phyloP scores from a whole-genome alignment of 2,113 vertebrate genomes.

The Osmerus eperlanus region DNA sequence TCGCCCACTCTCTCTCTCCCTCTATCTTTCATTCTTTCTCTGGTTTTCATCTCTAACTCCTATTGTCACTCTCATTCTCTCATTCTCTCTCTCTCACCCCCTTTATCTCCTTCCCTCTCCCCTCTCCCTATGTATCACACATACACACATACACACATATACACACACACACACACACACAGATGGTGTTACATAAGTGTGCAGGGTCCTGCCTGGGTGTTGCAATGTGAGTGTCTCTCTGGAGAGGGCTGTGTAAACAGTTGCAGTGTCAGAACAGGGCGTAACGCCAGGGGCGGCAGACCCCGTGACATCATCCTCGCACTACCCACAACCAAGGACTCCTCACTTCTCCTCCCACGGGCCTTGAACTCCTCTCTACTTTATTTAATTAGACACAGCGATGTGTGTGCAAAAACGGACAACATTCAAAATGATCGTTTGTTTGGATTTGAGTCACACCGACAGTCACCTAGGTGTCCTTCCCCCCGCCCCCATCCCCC shows the following conservation, averaged over 20 bases:
- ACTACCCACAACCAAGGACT: conserved; percentile 9
- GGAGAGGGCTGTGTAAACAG: conserved; percentile 64
- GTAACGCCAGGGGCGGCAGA: conserved; percentile 38
- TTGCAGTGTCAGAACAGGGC: conserved; percentile 58
- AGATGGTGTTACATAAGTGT: conserved; percentile 46
- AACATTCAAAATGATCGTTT: no score
- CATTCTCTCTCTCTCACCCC: not conserved
- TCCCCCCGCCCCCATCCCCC: no score
- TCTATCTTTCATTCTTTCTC: not conserved
- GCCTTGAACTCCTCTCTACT: not conserved
- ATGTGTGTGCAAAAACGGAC: no score
- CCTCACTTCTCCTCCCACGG: not conserved
- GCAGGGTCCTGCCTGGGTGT: conserved; percentile 34
- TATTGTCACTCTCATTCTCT: not conserved
- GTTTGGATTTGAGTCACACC: no score
- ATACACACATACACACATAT: conserved; percentile 21
- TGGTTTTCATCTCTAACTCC: not conserved
- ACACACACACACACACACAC: conserved; percentile 13
- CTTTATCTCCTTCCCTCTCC: conserved; percentile 14
- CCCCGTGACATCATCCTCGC: conserved; percentile 31
- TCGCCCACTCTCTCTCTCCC: conserved; percentile 4
- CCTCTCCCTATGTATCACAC: conserved; percentile 8
- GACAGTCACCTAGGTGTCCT: no score
- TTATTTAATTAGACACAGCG: not conserved
- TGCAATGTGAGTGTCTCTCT: conserved; percentile 42